Conservation (phyloP, 1,140 invertebrate genomes). For the Oryctes rhinoceros region DNA sequence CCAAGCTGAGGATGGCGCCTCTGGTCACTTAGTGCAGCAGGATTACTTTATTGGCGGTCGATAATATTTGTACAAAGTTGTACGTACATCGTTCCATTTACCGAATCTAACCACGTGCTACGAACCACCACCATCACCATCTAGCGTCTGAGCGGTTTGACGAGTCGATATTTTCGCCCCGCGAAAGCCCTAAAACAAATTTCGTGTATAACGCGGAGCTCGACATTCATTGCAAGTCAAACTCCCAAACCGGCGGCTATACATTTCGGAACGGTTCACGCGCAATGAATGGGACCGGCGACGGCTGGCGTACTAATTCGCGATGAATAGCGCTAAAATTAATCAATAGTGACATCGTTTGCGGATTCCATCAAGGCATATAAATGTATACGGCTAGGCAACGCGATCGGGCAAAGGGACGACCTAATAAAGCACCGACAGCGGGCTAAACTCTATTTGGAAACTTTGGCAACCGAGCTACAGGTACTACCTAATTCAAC, state of each 20-base stretch:
- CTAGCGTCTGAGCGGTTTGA: too few species aligned
- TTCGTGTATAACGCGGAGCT: background rate
- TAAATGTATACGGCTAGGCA: too few species aligned
- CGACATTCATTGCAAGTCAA: background rate
- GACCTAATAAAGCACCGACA: too few species aligned
- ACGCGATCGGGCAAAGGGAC: too few species aligned
- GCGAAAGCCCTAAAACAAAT: background rate
- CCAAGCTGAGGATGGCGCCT: too few species aligned
- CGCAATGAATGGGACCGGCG: background rate
- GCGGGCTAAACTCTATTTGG: too few species aligned
- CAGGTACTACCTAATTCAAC: too few species aligned
- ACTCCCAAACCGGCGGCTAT: background rate
- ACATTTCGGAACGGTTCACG: background rate
- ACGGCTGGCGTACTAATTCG: background rate
- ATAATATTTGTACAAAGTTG: background rate
- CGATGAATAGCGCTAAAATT: slow-evolving; percentile 20
- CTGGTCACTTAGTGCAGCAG: background rate
- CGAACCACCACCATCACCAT: too few species aligned
- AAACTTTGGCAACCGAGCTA: too few species aligned
- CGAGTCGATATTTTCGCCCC: background rate
- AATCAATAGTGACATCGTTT: slow-evolving; percentile 25
- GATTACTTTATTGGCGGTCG: background rate
- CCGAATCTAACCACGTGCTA: background rate
- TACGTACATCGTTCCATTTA: background rate
- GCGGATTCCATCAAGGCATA: background rate